A percentile compares a stretch with the other conserved stretches of the same genome.
These are phyloP conservation scores for Lindbergichthys nudifrons DNA, from an alignment of 2,797 vertebrate genomes.

Conservation along the genomic window DNA sequence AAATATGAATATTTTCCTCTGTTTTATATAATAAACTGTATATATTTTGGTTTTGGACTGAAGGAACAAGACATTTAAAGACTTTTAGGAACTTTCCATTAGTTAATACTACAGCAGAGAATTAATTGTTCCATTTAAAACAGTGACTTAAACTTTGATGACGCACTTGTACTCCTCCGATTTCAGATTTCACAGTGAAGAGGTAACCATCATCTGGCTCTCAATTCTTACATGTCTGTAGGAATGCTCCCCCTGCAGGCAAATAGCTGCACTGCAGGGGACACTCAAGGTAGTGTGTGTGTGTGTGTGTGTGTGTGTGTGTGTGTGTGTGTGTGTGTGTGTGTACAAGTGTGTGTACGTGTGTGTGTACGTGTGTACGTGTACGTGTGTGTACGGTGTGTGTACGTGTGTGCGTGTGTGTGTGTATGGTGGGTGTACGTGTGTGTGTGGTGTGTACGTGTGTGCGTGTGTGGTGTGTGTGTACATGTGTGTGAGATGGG, in stretches of 20 bases:
- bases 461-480: too few species aligned
- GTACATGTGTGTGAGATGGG: not conserved
- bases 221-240: not conserved
- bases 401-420: not conserved
- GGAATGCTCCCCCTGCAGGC: constrained; percentile 75
- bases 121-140: not conserved
- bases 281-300: constrained; percentile 12
- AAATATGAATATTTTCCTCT: too few species aligned
- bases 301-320: not conserved
- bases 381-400: not conserved
- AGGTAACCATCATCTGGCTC: not conserved
- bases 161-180: constrained; percentile 11
- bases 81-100: not conserved
- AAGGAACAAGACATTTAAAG: too few species aligned
- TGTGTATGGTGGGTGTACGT: not conserved
- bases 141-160: constrained; percentile 1
- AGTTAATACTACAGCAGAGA: constrained; percentile 1
- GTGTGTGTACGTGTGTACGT: not conserved
- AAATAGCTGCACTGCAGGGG: constrained; percentile 16
- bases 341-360: not conserved
- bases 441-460: too few species aligned
- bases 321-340: not conserved
- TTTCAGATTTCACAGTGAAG: not conserved
- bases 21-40: too few species aligned
- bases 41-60: too few species aligned